Conservation (phyloP, 2,113 vertebrate genomes). For the Ictidomys tridecemlineatus region DNA sequence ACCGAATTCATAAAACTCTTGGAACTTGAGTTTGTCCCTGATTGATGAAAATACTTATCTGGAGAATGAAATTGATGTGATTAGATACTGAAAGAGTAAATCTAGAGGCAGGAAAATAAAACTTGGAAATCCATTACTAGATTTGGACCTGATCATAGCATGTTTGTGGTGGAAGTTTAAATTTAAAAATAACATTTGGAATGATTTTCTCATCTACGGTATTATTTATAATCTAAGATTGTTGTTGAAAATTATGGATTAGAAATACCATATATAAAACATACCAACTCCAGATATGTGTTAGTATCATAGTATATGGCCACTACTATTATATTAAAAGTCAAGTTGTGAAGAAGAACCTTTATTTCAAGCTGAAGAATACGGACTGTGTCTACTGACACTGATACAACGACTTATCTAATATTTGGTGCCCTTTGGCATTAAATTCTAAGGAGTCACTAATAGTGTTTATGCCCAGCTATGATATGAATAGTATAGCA, state of each 20-base stretch:
- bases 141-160: not conserved
- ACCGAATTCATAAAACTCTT: not conserved
- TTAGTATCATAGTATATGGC: not conserved
- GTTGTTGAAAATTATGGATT: not conserved
- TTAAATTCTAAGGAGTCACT: not conserved
- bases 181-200: not conserved
- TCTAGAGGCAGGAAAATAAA: not conserved
- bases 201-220: not conserved
- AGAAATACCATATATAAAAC: not conserved
- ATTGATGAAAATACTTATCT: not conserved
- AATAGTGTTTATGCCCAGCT: not conserved
- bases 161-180: not conserved
- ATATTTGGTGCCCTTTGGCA: not conserved
- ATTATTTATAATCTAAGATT: not conserved
- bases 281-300: no score
- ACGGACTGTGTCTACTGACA: not conserved
- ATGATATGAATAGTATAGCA: not conserved
- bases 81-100: not conserved
- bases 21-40: not conserved
- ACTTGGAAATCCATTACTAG: not conserved
- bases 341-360: not conserved
- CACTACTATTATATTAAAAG: not conserved
- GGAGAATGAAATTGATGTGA: not conserved
- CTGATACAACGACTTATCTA: not conserved
- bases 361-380: not conserved